Evolutionary conservation across 2,797 vertebrate genomes (phyloP).

Genomic region (Xyrichtys novacula): DNA sequence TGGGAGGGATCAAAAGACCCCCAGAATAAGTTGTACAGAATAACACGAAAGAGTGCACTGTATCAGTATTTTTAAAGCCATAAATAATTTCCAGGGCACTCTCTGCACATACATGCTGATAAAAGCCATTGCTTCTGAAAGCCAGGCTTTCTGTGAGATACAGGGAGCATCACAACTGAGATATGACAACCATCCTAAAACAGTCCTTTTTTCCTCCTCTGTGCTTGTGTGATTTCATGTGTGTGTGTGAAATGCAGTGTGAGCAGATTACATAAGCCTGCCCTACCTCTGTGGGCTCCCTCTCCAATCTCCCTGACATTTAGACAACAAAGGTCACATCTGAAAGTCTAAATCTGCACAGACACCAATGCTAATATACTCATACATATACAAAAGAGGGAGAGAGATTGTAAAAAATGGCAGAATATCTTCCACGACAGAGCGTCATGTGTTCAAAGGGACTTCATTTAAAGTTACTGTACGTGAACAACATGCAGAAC

Average conservation of each 20-base stretch:
- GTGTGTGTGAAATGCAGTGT: constrained; percentile 65
- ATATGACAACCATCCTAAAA: constrained; percentile 80
- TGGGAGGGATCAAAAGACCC: constrained; percentile 61
- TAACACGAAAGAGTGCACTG: constrained; percentile 64
- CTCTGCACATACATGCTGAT: constrained; percentile 79
- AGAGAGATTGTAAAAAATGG: constrained; percentile 36
- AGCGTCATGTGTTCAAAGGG: constrained; percentile 39
- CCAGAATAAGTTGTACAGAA: constrained; percentile 72
- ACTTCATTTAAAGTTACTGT: constrained; percentile 25
- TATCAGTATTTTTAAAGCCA: constrained; percentile 82
- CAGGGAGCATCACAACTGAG: constrained; percentile 70
- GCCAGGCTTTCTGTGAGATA: constrained; percentile 70
- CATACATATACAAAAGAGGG: constrained; percentile 77
- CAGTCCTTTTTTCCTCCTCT: constrained; percentile 38
- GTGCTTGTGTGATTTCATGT: constrained; percentile 49
- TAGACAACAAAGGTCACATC: constrained; percentile 90
- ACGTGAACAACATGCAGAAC: constrained; percentile 12
- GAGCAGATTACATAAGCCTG: constrained; percentile 82
- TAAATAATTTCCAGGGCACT: constrained; percentile 81
- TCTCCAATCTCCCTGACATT: constrained; percentile 85
- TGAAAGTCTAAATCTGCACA: constrained; percentile 87
- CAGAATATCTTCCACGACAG: constrained; percentile 51
- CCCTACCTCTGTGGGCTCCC: constrained; percentile 80
- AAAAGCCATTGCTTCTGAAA: constrained; percentile 77
- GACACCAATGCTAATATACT: constrained; percentile 83